These are phyloP conservation scores for Drosophila mayaguana DNA, from an alignment of 2,888 invertebrate genomes.

Conservation along the genomic window DNA sequence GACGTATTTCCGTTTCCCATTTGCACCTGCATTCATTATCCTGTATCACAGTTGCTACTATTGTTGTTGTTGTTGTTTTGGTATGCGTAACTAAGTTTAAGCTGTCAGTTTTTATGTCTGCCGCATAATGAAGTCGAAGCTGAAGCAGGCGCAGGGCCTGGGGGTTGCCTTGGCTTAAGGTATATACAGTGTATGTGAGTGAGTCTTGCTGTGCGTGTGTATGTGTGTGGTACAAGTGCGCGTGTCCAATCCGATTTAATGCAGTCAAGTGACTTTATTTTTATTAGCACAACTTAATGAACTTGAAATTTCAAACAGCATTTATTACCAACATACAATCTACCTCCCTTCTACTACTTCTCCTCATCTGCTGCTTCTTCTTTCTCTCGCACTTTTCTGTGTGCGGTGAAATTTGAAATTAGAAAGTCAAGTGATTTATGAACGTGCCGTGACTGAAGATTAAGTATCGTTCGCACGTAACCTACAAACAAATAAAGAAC, in stretches of 20 bases:
- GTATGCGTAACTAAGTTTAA: slow-evolving; percentile 79
- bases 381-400: slow-evolving; percentile 16
- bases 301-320: slow-evolving; percentile 75
- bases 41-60: slow-evolving; percentile 49
- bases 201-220: background rate
- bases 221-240: slow-evolving; percentile 78
- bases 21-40: slow-evolving; percentile 77
- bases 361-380: slow-evolving; percentile 12
- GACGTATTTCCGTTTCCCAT: slow-evolving; percentile 78
- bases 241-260: slow-evolving; percentile 83
- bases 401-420: slow-evolving; percentile 61
- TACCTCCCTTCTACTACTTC: background rate
- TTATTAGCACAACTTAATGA: slow-evolving; percentile 82
- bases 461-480: slow-evolving; percentile 19
- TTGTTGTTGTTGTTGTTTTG: slow-evolving; percentile 21
- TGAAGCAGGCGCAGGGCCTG: slow-evolving; percentile 5
- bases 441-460: slow-evolving; percentile 60
- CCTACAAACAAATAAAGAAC: slow-evolving; percentile 1
- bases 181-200: background rate
- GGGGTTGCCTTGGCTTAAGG: slow-evolving; percentile 11
- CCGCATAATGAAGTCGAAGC: slow-evolving; percentile 48
- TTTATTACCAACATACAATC: slow-evolving; percentile 63
- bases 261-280: slow-evolving; percentile 81
- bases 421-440: slow-evolving; percentile 78
- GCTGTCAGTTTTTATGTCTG: slow-evolving; percentile 69